Base-by-base conservation (phyloP, 2,797 vertebrate species). In the Cuculus canorus region DNA sequence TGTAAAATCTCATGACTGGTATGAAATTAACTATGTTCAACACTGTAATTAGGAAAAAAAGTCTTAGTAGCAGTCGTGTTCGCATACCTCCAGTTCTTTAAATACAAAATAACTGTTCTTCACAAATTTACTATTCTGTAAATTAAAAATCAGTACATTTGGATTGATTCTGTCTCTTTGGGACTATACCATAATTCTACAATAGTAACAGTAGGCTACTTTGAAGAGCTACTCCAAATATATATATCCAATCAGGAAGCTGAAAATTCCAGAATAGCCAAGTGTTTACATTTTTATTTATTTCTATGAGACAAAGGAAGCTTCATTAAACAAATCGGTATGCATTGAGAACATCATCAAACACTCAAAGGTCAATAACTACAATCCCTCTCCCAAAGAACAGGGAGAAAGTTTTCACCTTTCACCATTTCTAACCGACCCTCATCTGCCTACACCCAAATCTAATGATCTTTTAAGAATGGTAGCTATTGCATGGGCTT, bases 11-110 rank as follows among this genome's bases (percentile, higher is more conserved):
- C 88, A 77, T 4, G 48, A 68, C 71, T 94, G n/a, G 39, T 88
- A 80, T 80, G 83, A 94, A 93, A 96, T 95, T 89, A 95, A 45
- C 71, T 39, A 68, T 82, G 64, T 92, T 96, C 88, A 92, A 89
- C 86, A 68, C 14, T 39, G 30, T 64, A 91, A 95, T 95, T 93
- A 94, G 37, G 30, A 60, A 87, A 95, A 80, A 83, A 93, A 64
- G 3, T 23, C 48, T 56, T 80, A 64, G 60, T 75, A 91, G 61
- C 45, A 47, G 25, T 71, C 89, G n/a, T 61, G 68, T 53, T 95
- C 88, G 90, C 93, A 77, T 35, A 57, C 12, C 53, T 96, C 84
- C 83, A 82, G 45, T 71, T 86, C 70, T 50, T 93, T 80, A 77
- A 93, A 93, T 91, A 82, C 83, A 69, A 30, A 50, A 32, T 64